Evolutionary conservation across 2,113 vertebrate species (phyloP).

Genomic region (Tenrec ecaudatus): DNA sequence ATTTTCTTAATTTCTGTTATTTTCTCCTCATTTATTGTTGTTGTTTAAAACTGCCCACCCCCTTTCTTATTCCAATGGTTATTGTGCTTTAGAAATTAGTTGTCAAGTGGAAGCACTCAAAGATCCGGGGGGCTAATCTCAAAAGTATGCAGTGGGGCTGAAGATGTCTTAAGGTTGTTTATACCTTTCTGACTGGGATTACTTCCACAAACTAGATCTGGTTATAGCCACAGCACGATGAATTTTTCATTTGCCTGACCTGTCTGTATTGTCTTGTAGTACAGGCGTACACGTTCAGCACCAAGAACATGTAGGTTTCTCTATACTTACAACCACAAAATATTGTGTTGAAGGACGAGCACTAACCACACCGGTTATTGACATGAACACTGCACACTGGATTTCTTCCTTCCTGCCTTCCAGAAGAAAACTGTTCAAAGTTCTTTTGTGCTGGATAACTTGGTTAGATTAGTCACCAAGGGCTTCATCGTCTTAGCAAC

Average conservation of each 20-base stretch:
- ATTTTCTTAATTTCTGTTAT: constrained; percentile 48
- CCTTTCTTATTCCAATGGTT: neutral
- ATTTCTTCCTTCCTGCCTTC: neutral
- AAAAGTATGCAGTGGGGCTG: neutral
- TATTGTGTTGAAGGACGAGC: neutral
- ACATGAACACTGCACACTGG: neutral
- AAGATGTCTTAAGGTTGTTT: constrained; percentile 53
- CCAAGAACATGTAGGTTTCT: constrained; percentile 11
- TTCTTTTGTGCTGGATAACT: constrained; percentile 41
- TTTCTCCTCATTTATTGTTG: constrained; percentile 39
- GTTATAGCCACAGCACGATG: constrained; percentile 50
- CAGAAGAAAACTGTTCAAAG: constrained; percentile 52
- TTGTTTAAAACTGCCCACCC: neutral
- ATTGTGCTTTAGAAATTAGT: neutral
- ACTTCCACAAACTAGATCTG: neutral
- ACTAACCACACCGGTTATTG: neutral
- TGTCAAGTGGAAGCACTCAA: constrained; percentile 30
- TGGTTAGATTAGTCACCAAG: constrained; percentile 58
- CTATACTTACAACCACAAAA: constrained; percentile 37
- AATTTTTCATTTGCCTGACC: constrained; percentile 23
- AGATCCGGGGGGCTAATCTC: constrained; percentile 8
- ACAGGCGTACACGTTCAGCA: neutral
- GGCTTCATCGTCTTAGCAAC: constrained; percentile 43
- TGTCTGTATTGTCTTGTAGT: neutral
- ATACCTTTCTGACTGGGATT: constrained; percentile 30